Base-by-base conservation (phyloP, 2,797 vertebrate genomes). In the Gambusia yucatana region DNA sequence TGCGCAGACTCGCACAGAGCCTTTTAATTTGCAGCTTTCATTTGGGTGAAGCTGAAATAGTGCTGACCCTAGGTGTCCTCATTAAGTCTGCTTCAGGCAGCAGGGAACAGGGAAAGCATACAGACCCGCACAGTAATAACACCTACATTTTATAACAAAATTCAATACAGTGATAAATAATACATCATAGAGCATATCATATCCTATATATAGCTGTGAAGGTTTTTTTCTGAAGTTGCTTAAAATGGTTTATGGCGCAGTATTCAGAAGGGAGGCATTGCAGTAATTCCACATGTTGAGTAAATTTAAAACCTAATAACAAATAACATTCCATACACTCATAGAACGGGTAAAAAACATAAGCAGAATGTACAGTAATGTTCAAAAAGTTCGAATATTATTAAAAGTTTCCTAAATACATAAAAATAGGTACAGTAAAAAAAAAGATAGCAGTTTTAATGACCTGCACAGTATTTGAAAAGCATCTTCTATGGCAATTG, bases 11-110 rank as follows among this genome's bases (percentile, higher is more conserved):
- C 75, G 82, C 70, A 73, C 28, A 0, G 11, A 25, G 55, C 79
- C 80, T 82, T 82, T 87, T 78, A 71, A 87, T 41, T 83, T 67
- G 20, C 47, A 8, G 69, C 69, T 84, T 79, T 90, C 16, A 70
- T 79, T 83, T 73, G 61, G 71, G 75, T 77, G 69, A 61, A 78
- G 65, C 81, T 81, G n/a, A 83, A 83, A 80, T 36, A 47, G 46
- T 41, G 77, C 83, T 93, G 88, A 93, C 90, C 92, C 86, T 85
- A 83, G 88, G 92, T 94, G 92, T 94, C 91, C 93, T 95, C 89
- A 94, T 95, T 95, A 95, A 86, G 87, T 83, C 73, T 67, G 59
- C 83, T 84, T 91, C 85, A 91, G 84, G 91, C 67, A 57, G 80
- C 44, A 84, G 75, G 52, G 81, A 76, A 71, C 75, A 43, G 28